Evolutionary conservation across 2,797 vertebrate genomes (phyloP).

Genomic region (Pelodytes ibericus): DNA sequence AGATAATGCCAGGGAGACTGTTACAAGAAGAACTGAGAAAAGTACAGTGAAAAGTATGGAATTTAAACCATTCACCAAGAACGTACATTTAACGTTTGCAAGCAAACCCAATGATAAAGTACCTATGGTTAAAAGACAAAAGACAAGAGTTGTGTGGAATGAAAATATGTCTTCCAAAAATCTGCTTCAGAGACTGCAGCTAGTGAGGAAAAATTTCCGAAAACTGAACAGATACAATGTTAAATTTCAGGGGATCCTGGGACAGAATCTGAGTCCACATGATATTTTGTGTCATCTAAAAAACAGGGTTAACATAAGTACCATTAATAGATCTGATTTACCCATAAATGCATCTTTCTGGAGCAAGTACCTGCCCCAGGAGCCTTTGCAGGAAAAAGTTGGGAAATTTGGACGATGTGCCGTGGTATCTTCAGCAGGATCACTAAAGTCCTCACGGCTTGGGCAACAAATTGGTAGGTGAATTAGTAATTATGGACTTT

Average conservation of each 20-base stretch:
- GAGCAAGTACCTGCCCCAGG: constrained; percentile 67
- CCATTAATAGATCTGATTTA: constrained; percentile 67
- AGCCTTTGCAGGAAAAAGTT: constrained; percentile 65
- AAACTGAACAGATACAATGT: constrained; percentile 74
- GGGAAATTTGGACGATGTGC: constrained; percentile 72
- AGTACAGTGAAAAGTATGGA: not conserved
- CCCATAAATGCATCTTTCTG: constrained; percentile 70
- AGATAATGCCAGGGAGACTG: not conserved
- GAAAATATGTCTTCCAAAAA: constrained; percentile 70
- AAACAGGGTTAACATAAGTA: constrained; percentile 68
- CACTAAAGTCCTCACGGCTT: constrained; percentile 72
- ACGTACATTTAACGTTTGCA: not conserved
- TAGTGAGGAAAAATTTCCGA: constrained; percentile 68
- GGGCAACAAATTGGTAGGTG: constrained; percentile 76
- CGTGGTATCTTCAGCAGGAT: constrained; percentile 77
- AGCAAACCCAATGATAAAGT: not conserved
- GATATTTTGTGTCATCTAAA: constrained; percentile 70
- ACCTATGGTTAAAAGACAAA: too few relatives aligned
- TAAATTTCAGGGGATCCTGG: constrained; percentile 63
- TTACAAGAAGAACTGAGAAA: not conserved
- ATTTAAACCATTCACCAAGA: not conserved
- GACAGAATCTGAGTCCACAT: constrained; percentile 62
- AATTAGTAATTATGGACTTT: not conserved
- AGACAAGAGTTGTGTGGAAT: not conserved
- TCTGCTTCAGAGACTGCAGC: constrained; percentile 68